These are phyloP conservation scores for Tupiocoris notatus DNA, from an alignment of 2,888 invertebrate genomes.

Conservation along the genomic window DNA sequence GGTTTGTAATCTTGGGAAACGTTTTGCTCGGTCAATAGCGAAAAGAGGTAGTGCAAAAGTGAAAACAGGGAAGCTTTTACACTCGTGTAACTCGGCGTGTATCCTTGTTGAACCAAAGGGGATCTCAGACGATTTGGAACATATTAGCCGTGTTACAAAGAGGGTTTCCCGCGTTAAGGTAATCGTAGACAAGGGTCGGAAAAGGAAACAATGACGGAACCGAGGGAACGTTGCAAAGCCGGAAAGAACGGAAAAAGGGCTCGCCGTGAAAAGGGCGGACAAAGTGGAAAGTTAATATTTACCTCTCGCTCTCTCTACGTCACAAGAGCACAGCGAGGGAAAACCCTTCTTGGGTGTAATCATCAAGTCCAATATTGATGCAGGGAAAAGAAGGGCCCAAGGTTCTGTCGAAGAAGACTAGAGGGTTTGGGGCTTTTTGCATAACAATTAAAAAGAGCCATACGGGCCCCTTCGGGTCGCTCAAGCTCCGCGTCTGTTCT, in stretches of 20 bases:
- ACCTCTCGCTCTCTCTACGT: conserved; percentile 27
- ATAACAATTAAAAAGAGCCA: conserved; percentile 49
- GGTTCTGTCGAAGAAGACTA: neutral
- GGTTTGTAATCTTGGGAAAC: too few species aligned
- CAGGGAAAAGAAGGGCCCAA: conserved; percentile 31
- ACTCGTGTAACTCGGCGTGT: neutral
- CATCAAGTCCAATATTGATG: conserved; percentile 48
- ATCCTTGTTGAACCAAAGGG: neutral
- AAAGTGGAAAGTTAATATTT: conserved; percentile 42
- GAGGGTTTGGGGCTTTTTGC: conserved; percentile 43
- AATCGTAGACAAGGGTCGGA: neutral
- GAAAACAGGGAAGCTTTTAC: neutral
- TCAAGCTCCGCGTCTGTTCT: neutral
- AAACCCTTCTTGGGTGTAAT: conserved; percentile 29
- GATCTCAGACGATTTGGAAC: neutral
- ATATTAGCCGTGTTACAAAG: neutral
- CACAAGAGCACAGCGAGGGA: conserved; percentile 10
- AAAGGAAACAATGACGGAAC: neutral
- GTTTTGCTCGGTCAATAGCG: neutral
- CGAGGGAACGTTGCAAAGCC: neutral
- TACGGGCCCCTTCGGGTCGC: conserved; percentile 34
- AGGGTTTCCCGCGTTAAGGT: neutral
- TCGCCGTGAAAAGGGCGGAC: conserved; percentile 14
- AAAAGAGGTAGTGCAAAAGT: neutral
- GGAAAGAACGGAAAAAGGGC: neutral